These are phyloP conservation scores for Lipophrys pholis DNA, from an alignment of 2,113 vertebrate species.

Conservation along the genomic window DNA sequence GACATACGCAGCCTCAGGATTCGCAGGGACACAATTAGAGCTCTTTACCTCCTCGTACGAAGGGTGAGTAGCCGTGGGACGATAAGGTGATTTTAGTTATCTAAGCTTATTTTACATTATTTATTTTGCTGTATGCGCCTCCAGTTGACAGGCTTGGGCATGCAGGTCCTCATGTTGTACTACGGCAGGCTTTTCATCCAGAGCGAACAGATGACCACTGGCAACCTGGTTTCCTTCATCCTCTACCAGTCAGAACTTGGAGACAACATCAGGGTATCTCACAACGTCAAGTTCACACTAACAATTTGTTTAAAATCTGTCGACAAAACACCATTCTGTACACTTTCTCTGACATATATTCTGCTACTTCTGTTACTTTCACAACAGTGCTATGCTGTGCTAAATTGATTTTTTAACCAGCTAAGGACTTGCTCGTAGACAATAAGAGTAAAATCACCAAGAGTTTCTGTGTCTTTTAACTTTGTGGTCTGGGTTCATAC, in stretches of 20 bases:
- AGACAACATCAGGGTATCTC: constrained; percentile 70
- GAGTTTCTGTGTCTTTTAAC: too few species aligned
- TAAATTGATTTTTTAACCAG: too few species aligned
- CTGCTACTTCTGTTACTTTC: too few species aligned
- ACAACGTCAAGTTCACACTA: background rate
- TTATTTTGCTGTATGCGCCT: background rate
- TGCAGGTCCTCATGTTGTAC: constrained; percentile 84
- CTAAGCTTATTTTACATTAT: background rate
- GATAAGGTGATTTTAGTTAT: too few species aligned
- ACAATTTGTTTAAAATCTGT: too few species aligned
- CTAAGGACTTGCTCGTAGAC: too few species aligned
- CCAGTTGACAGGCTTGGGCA: constrained; percentile 79
- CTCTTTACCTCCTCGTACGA: constrained; percentile 74
- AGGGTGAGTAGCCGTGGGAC: constrained; percentile 76
- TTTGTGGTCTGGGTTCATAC: too few species aligned
- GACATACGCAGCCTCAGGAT: constrained; percentile 78
- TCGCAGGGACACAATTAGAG: constrained; percentile 57
- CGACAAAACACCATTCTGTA: too few species aligned
- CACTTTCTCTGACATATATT: too few species aligned
- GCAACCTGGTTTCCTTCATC: constrained; percentile 88
- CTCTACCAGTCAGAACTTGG: constrained; percentile 85
- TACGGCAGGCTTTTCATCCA: constrained; percentile 83
- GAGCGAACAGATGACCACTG: constrained; percentile 81
- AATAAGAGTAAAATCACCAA: too few species aligned
- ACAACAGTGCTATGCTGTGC: too few species aligned